phyloP scores from a whole-genome alignment of 2,797 vertebrate species.

The Phataginus tetradactyla region DNA sequence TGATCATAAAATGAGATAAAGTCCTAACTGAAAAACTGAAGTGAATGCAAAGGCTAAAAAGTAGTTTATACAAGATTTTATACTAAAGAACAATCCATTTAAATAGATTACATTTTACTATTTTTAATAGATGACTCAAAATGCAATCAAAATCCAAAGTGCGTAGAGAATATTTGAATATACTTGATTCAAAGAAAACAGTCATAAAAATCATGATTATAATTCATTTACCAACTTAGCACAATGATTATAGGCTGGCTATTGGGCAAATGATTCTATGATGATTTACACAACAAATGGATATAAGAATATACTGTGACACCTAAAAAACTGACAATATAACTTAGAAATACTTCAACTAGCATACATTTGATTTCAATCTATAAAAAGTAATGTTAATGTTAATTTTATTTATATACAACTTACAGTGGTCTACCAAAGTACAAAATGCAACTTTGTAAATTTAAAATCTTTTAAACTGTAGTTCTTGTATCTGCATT shows the following conservation, averaged over 20 bases:
- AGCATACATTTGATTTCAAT: not conserved
- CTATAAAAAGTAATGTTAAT: not conserved
- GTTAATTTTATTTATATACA: not conserved
- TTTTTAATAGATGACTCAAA: conserved; percentile 5
- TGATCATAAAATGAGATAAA: not conserved
- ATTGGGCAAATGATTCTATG: not conserved
- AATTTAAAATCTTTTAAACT: conserved; percentile 2
- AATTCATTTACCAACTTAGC: not conserved
- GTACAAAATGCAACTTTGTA: not conserved
- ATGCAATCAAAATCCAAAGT: not conserved
- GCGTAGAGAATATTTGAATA: not conserved
- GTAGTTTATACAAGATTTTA: not conserved
- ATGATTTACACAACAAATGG: not conserved
- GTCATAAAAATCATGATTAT: not conserved
- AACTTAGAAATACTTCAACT: not conserved
- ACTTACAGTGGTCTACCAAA: not conserved
- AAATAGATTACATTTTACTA: not conserved
- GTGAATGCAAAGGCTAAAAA: not conserved
- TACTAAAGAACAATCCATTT: not conserved
- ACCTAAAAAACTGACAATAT: not conserved
- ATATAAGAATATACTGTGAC: not conserved
- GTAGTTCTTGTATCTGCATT: not conserved
- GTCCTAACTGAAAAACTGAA: conserved; percentile 6
- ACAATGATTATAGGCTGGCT: not conserved
- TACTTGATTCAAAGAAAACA: conserved; percentile 17